Evolutionary conservation across 2,113 vertebrate species (phyloP), one percentile per base, ranked within the genome.

Genomic region (Carettochelys insculpta): DNA sequence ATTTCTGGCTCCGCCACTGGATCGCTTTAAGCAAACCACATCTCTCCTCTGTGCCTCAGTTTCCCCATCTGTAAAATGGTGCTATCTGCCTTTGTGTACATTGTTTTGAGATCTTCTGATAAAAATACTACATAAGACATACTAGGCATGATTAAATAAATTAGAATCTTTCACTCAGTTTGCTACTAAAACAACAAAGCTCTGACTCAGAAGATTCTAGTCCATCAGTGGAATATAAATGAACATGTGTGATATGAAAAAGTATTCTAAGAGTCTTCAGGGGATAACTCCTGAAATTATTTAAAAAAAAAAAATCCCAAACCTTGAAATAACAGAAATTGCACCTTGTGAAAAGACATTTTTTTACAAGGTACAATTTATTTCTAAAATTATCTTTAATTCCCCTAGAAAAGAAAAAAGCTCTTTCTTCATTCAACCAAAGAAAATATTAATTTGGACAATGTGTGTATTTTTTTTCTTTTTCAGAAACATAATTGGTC

Each of bases 371-470:
- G 2, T 71, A 85, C 25, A 1, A 48, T 87, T 88, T 34, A 75
- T 24, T 83, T 3, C 5, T 52, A 76, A 94, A 68, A 83, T 61
- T 10, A 93, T 34, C 78, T 47, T 51, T 1, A 83, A 27, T 11
- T 77, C 52, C 81, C n/a, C 47, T 50, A 61, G 3, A 58, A 84
- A 73, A 61, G 11, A 61, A 94, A 83, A n/a, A 71, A 51, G 0
- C 2, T 86, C 61, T 86, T 85, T 94, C 9, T 77, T 38, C 77
- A 48, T 54, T 88, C 43, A 87, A 11, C 31, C 80, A 77, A 97
- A 87, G 3, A 81, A 94, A 91, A 53, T 27, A 80, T 38, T 90
- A 47, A 87, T 86, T 94, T 83, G 73, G 19, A 75, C 73, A 82
- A 68, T 43, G 50, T 51, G 10, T 68, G 11, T 41, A 43, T 47